Evolutionary conservation across 1,140 invertebrate genomes (phyloP).

Genomic region (Radopholus similis): DNA sequence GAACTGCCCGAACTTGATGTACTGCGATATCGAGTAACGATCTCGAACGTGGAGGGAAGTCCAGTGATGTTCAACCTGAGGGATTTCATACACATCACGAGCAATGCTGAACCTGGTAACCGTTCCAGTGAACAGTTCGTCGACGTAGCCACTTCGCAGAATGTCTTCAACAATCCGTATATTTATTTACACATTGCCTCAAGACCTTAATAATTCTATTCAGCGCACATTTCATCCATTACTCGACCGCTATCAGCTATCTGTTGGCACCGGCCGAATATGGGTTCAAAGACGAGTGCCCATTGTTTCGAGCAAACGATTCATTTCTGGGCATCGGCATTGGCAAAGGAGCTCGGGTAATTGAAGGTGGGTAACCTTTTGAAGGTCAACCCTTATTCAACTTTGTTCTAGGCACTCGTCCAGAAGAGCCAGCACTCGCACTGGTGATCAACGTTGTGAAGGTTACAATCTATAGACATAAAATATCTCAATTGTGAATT

Average conservation of each 20-base stretch:
- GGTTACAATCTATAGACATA: neutral
- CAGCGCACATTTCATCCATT: conserved; percentile 1
- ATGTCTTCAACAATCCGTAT: conserved; percentile 18
- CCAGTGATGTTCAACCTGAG: neutral
- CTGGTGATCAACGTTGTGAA: conserved; percentile 18
- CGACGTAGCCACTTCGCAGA: conserved; percentile 22
- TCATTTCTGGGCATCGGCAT: conserved; percentile 23
- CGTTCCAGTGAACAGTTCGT: conserved; percentile 14
- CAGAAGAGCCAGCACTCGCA: neutral
- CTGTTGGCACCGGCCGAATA: conserved; percentile 4
- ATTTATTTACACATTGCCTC: neutral
- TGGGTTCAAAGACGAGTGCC: conserved; percentile 13
- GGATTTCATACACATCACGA: conserved; percentile 4
- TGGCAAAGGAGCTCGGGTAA: conserved; percentile 15
- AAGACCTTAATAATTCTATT: conserved; percentile 1
- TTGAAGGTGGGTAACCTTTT: conserved; percentile 3
- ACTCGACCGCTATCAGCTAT: conserved; percentile 10
- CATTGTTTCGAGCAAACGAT: conserved; percentile 15
- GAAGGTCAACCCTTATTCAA: too few species aligned
- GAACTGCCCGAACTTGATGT: too few species aligned
- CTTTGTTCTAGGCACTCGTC: too few species aligned
- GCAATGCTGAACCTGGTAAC: neutral
- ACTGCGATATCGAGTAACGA: neutral
- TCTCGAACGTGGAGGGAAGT: neutral
- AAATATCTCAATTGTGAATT: too few species aligned